Base-by-base conservation (phyloP, 2,797 vertebrate genomes). In the Malurus leucopterus region DNA sequence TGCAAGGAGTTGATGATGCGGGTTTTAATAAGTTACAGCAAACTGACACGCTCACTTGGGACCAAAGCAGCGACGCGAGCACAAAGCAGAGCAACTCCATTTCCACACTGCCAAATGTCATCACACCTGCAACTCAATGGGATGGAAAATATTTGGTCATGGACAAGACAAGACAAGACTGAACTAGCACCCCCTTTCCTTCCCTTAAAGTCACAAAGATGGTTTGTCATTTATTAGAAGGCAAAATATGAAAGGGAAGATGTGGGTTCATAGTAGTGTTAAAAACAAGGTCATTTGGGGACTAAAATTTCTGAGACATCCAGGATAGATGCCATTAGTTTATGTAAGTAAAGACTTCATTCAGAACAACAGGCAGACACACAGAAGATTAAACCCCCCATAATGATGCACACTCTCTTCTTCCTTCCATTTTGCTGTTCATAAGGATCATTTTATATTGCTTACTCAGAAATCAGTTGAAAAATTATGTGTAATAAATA, bases 401-500 rank as follows among this genome's bases (percentile, higher is more conserved):
- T 84, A 93, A 90, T 9, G 74, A 88, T 57, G 32, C 69, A 89
- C 80, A 69, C 55, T 57, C 82, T 91, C 88, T 83, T 59, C 80
- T 68, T 72, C 76, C 69, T 75, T 67, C 68, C 49, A 54, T 88
- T 94, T 76, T 75, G 58, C 71, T 88, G 74, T 62, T 88, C 70
- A 29, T 92, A 89, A 94, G 74, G 69, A 92, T 84, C 76, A 71
- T 93, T 92, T 94, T 79, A 77, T 68, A 89, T 65, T 91, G 80
- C 93, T 91, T 96, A 86, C 80, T 96, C 86, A 73, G 69, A 91
- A 95, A 96, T 92, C 91, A 95, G 78, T 92, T 93, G 96, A 94
- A 83, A 93, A 96, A 96, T 92, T 93, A 92, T 44, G 74, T 90
- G 84, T 72, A 92, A 95, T 94, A 90, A 96, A 97, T 95, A 92